Conservation (phyloP, 2,113 vertebrate species). For the Amblyopsis rosae region DNA sequence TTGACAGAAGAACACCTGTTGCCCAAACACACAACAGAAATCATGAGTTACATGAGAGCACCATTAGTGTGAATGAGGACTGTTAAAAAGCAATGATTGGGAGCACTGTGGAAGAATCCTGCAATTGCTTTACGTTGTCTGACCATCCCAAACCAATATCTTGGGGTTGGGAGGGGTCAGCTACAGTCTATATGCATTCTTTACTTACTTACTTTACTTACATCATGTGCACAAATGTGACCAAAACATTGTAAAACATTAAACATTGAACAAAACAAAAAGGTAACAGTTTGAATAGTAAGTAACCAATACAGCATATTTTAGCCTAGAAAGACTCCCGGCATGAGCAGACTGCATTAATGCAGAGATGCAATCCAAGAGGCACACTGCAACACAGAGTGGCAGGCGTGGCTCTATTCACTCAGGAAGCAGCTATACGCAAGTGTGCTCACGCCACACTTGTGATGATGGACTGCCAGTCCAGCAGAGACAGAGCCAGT, state of each 20-base stretch:
- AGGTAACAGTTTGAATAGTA: conserved; percentile 34
- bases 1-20: too few species aligned
- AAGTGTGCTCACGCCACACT: conserved; percentile 38
- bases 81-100: too few species aligned
- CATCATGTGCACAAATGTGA: too few species aligned
- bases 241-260: too few species aligned
- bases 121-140: too few species aligned
- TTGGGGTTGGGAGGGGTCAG: conserved; percentile 7
- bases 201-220: too few species aligned
- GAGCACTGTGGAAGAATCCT: too few species aligned
- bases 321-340: conserved; percentile 27
- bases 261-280: conserved; percentile 3
- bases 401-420: conserved; percentile 17
- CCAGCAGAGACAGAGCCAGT: conserved; percentile 13
- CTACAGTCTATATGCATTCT: conserved; percentile 1
- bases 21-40: too few species aligned
- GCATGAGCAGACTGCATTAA: conserved; percentile 23
- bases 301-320: conserved; percentile 22
- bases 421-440: conserved; percentile 31
- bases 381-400: conserved; percentile 7
- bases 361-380: conserved; percentile 29
- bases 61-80: too few species aligned
- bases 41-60: too few species aligned
- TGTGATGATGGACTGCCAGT: conserved; percentile 36
- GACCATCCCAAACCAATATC: not conserved